Evolutionary conservation across 1,140 invertebrate genomes (phyloP), one percentile per base, ranked within the genome.

Genomic region (Thaumetopoea pityocampa): DNA sequence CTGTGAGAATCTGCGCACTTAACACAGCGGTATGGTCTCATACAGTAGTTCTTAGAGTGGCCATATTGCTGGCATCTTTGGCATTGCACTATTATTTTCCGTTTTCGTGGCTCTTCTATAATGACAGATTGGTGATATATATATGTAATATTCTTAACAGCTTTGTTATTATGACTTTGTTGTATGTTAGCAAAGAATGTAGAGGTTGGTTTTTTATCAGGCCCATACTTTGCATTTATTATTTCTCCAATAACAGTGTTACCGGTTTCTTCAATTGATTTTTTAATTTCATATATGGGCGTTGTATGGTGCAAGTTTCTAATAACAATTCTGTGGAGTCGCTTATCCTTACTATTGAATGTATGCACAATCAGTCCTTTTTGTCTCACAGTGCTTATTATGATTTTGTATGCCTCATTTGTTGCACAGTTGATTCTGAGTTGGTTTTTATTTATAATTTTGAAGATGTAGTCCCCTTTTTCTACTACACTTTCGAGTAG

Each of bases 21-120:
- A 7, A 44, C 30, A 11, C 41, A 44, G 5, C 32, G 5, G n/a
- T 27, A 15, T 2, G 30, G 23, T 9, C 30, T 9, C 32, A 35
- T 35, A 5, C 41, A 40, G n/a, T 29, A 20, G 6, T 30, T 40
- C 22, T 40, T 40, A 1, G 27, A 18, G 12, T 40, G 37, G 0
- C 37, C 37, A 18, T 40, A 40, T 14, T 40, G 37, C 15, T 30
- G 27, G 5, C 37, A 29, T 22, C 30, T 18, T 1, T 15, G 5
- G n/a, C 41, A 44, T 15, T 44, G 30, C 0, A 30, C n/a, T 9
- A 44, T 28, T n/a, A n/a, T 8, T 3, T 32, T 44, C 2, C 9
- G 5, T 35, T 44, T 28, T 15, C 22, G 8, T 9, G 37, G 37
- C 3, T 30, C 26, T 29, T 29, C 11, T 28, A 29, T 29, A 7